Conservation (phyloP, 1,140 invertebrate species). For the Lucilia sericata region DNA sequence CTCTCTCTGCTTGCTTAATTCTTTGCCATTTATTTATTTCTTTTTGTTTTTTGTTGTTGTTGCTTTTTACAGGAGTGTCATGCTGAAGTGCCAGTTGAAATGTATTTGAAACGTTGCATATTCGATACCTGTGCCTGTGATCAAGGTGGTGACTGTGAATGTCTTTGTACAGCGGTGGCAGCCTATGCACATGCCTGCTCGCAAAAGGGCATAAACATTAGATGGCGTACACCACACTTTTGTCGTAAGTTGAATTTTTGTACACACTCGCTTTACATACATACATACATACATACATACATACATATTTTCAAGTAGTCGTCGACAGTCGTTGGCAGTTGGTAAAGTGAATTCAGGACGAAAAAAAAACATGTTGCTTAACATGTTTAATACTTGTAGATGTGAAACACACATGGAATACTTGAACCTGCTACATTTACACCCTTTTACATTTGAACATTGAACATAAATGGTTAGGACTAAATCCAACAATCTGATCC, state of each 20-base stretch:
- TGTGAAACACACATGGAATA: background rate
- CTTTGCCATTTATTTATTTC: background rate
- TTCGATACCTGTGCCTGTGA: constrained; percentile 90
- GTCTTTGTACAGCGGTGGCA: constrained; percentile 87
- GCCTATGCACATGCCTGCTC: constrained; percentile 88
- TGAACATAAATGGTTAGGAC: background rate
- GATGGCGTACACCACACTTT: constrained; percentile 83
- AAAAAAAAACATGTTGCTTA: constrained; percentile 14
- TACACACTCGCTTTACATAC: background rate
- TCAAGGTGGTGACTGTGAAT: constrained; percentile 89
- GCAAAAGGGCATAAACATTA: constrained; percentile 76
- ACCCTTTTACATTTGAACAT: background rate
- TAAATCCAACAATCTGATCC: no score
- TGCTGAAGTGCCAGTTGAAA: constrained; percentile 79
- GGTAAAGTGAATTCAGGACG: background rate
- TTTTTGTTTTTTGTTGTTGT: background rate
- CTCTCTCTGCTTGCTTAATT: background rate
- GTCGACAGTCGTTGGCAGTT: background rate
- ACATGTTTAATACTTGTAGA: background rate
- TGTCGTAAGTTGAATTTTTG: constrained; percentile 78
- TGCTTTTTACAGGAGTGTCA: constrained; percentile 73
- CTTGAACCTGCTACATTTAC: background rate
- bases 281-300: constrained; percentile 9
- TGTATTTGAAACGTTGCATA: constrained; percentile 78
- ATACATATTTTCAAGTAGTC: background rate